Evolutionary conservation across 2,797 vertebrate genomes (phyloP), one percentile per base, ranked within the genome.

Genomic region (Lagodon rhomboides): DNA sequence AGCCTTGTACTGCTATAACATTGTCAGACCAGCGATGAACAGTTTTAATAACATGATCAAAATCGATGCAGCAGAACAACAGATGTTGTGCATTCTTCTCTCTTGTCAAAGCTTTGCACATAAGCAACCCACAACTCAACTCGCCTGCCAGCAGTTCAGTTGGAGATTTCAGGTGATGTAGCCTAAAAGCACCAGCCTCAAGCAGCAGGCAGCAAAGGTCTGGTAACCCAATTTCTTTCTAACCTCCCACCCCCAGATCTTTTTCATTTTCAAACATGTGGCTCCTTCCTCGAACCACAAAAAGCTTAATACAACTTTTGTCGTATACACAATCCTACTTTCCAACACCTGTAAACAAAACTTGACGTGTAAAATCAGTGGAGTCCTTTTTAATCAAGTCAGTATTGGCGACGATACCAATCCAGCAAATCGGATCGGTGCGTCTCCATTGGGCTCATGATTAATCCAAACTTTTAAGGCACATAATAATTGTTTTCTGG

Each of bases 401-500:
- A 76, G 17, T 20, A 70, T 16, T 25, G 1, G 53, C 41, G 4
- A 18, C 12, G 12, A 22, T 61, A 71, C 25, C 43, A 77, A 73
- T 72, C 51, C n/a, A 2, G 1, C 12, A 44, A 53, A 82, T 69
- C 13, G 3, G 17, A 59, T 55, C 9, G 4, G 2, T 38, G 22
- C 38, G 25, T 77, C 59, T 51, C 3, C 66, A 34, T 65, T 79
- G 73, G 30, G 27, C n/a, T 79, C 18, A 30, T 69, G 60, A 67
- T 64, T 79, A 68, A 88, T 76, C 54, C 54, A 4, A 63, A 80
- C 47, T 75, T 80, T 53, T 53, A 44, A 23, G 65, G 66, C 13
- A 66, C 49, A 60, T 15, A 59, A 55, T 58, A 54, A 68, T 53
- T 46, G 18, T 64, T 65, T 79, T 60, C 58, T 54, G 13, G 49